Evolutionary conservation across 2,888 invertebrate genomes (phyloP), one percentile per base, ranked within the genome.

Genomic region (Conops quadrifasciatus): DNA sequence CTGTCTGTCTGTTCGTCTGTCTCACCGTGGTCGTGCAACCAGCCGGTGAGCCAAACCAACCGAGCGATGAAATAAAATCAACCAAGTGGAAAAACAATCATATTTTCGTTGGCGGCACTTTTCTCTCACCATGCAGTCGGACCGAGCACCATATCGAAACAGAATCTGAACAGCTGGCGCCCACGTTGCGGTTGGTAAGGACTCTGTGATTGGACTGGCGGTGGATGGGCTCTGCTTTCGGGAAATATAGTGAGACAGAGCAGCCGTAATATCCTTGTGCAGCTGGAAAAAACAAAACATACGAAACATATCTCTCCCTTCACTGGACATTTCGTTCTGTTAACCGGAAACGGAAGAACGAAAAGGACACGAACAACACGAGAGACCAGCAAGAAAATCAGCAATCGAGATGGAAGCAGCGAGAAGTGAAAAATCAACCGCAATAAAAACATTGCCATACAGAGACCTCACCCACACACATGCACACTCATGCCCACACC

Each of bases 1-100:
- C 36, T 26, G 66, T 19, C 65, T 26, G 51, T 36, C 36, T 53
- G 36, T 66, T 30, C 30, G 53, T 16, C 53, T 53, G 51, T 19
- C 24, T 26, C n/a, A 49, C 9, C 70, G 62, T 58, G 30, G 45
- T 45, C 58, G 70, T 58, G 36, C 7, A 51, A 19, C 21, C 45
- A 26, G 21, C 21, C 47, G 21, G 45, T 19, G 15, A 49, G 53
- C 58, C 60, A 26, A 65, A 47, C 21, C 66, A 65, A 60, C 51
- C 66, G 26, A 66, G 66, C 71, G 30, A 69, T 62, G 62, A 60
- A 45, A 59, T 62, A 56, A 80, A 82, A 82, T 77, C 80, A 81
- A 82, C 80, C 83, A 82, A 78, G 82, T 79, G 83, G 80, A 83
- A 82, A 83, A 79, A 82, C 80, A 83, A 83, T 82, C 82, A 82